Conservation (phyloP, 2,888 invertebrate species). For the Xanthia togata region DNA sequence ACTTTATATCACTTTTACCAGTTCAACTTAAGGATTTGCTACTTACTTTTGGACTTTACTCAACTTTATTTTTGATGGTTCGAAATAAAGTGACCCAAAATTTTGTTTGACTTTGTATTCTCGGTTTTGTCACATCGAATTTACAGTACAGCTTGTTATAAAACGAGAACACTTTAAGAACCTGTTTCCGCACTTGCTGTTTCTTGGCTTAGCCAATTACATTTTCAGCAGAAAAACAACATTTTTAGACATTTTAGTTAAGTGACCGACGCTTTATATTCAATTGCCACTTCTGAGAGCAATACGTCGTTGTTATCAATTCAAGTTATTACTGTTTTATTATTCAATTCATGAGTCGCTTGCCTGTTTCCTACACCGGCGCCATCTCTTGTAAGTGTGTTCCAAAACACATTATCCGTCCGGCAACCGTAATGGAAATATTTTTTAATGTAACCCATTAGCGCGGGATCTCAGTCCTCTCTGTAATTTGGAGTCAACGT, state of each 20-base stretch:
- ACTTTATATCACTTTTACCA: conserved; percentile 7
- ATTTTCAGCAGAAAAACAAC: conserved; percentile 60
- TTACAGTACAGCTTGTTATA: conserved; percentile 74
- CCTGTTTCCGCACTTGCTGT: conserved; percentile 75
- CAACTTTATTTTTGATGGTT: conserved; percentile 16
- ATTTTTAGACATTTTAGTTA: conserved; percentile 58
- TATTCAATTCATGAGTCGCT: conserved; percentile 72
- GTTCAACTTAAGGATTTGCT: neutral
- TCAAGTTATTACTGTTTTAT: conserved; percentile 68
- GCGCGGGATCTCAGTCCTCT: conserved; percentile 83
- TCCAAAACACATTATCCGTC: conserved; percentile 79
- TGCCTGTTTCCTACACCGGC: conserved; percentile 75
- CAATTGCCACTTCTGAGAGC: conserved; percentile 64
- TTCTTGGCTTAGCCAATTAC: conserved; percentile 78
- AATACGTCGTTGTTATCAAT: conserved; percentile 66
- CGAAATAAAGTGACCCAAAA: conserved; percentile 24
- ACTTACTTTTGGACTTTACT: too few relatives aligned
- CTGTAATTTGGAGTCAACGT: conserved; percentile 86
- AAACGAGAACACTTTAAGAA: conserved; percentile 80
- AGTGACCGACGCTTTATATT: conserved; percentile 68
- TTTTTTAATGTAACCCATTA: conserved; percentile 89
- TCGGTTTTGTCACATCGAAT: conserved; percentile 74
- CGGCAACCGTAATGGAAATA: conserved; percentile 85
- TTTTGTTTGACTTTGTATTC: conserved; percentile 54
- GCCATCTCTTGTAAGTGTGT: conserved; percentile 70